phyloP scores from a whole-genome alignment of 2,888 invertebrate species.

The Synanthedon formicaeformis region DNA sequence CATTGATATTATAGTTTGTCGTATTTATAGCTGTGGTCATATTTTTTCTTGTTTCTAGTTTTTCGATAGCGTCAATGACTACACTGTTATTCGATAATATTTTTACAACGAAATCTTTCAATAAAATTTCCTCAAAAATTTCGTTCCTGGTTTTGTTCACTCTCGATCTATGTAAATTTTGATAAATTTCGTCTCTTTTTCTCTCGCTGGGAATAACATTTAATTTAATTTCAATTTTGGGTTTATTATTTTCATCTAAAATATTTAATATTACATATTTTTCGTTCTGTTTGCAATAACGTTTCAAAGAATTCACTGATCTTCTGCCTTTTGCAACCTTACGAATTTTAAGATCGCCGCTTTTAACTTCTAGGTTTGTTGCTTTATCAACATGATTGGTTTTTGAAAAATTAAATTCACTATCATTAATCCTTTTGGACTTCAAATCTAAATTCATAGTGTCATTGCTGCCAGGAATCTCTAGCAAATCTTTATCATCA shows the following conservation, averaged over 20 bases:
- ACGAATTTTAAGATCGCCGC: no score
- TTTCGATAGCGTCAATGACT: constrained; percentile 7
- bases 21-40: no score
- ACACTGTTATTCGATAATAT: constrained; percentile 21
- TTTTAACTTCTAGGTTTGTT: no score
- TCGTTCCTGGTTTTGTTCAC: constrained; percentile 1
- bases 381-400: not conserved
- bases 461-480: no score
- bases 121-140: not conserved
- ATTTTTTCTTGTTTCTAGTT: not conserved
- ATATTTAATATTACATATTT: constrained; percentile 24
- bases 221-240: constrained; percentile 33
- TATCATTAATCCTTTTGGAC: not conserved
- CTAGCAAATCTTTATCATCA: no score
- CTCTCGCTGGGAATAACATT: constrained; percentile 1
- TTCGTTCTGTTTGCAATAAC: not conserved
- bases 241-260: constrained; percentile 17
- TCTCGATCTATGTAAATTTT: constrained; percentile 6
- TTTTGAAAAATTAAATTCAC: constrained; percentile 1
- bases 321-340: no score
- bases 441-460: no score
- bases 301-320: no score
- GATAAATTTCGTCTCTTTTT: not conserved
- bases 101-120: constrained; percentile 13
- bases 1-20: no score